These are phyloP conservation scores for Harmothoe impar DNA, from an alignment of 2,888 invertebrate genomes.

Conservation along the genomic window DNA sequence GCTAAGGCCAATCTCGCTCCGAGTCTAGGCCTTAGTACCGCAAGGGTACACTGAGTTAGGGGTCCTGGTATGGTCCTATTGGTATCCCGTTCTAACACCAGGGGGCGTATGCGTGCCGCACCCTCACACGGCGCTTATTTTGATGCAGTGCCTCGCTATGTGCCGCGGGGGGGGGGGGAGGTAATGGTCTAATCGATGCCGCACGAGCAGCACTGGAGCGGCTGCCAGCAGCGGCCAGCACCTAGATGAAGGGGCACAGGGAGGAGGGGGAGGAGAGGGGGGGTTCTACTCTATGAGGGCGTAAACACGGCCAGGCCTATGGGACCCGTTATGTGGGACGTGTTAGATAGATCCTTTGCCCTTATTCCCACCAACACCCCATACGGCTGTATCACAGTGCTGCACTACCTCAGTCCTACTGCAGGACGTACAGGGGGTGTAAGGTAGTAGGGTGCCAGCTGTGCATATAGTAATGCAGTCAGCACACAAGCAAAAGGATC, in stretches of 20 bases:
- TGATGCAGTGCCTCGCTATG: not conserved
- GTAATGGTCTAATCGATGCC: not conserved
- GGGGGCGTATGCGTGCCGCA: too few relatives aligned
- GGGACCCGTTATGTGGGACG: not conserved
- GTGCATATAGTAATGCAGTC: too few relatives aligned
- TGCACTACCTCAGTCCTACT: too few relatives aligned
- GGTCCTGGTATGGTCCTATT: too few relatives aligned
- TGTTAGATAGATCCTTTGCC: not conserved
- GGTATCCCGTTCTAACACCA: not conserved
- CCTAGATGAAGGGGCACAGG: not conserved
- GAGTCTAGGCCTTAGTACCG: too few relatives aligned
- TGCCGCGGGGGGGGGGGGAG: not conserved
- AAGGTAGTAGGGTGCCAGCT: too few relatives aligned
- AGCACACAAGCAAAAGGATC: too few relatives aligned
- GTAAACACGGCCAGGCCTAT: not conserved
- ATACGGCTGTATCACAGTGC: not conserved
- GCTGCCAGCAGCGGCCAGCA: not conserved
- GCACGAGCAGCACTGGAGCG: constrained; percentile 5
- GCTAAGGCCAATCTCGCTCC: too few relatives aligned
- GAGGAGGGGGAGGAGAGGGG: not conserved
- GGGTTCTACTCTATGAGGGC: not conserved
- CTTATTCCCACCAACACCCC: not conserved
- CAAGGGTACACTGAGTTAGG: too few relatives aligned
- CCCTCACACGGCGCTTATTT: too few relatives aligned
- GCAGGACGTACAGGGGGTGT: too few relatives aligned